These are phyloP conservation scores for Nomada fabriciana DNA, from an alignment of 2,888 invertebrate genomes.

Conservation along the genomic window DNA sequence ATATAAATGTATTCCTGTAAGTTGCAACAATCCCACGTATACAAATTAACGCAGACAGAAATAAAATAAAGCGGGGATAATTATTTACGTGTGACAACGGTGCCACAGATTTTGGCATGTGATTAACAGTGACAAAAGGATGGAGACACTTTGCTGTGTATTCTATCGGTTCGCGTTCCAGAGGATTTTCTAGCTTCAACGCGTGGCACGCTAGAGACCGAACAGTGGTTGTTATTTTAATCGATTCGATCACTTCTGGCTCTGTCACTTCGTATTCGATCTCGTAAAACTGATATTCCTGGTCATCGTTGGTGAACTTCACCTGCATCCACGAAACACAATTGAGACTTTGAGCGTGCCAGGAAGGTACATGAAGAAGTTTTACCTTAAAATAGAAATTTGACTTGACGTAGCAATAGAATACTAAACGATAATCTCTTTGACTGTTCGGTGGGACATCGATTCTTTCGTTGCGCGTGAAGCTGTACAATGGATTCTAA, in stretches of 20 bases:
- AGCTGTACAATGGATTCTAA: conserved; percentile 58
- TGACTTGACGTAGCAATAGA: conserved; percentile 71
- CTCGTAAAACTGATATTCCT: conserved; percentile 75
- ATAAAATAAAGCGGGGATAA: not conserved
- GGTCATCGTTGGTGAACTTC: conserved; percentile 69
- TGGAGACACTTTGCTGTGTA: conserved; percentile 64
- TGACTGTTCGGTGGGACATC: conserved; percentile 70
- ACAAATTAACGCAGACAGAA: not conserved
- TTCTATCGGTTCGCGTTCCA: conserved; percentile 50
- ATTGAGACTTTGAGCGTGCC: not conserved
- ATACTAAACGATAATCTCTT: conserved; percentile 70
- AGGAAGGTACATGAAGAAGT: not conserved
- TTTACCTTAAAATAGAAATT: conserved; percentile 72
- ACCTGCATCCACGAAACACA: conserved; percentile 55
- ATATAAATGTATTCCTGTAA: conserved; percentile 28
- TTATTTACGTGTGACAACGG: conserved; percentile 63
- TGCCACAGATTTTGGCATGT: conserved; percentile 57
- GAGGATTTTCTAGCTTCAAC: conserved; percentile 73
- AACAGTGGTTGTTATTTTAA: conserved; percentile 70
- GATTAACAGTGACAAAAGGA: conserved; percentile 64
- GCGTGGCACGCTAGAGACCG: conserved; percentile 61
- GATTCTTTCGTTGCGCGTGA: conserved; percentile 68
- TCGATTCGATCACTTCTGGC: conserved; percentile 70
- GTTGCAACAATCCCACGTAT: not conserved
- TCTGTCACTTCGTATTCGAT: conserved; percentile 73